Conservation (phyloP, 2,888 invertebrate species). For the Tinea trinotella region DNA sequence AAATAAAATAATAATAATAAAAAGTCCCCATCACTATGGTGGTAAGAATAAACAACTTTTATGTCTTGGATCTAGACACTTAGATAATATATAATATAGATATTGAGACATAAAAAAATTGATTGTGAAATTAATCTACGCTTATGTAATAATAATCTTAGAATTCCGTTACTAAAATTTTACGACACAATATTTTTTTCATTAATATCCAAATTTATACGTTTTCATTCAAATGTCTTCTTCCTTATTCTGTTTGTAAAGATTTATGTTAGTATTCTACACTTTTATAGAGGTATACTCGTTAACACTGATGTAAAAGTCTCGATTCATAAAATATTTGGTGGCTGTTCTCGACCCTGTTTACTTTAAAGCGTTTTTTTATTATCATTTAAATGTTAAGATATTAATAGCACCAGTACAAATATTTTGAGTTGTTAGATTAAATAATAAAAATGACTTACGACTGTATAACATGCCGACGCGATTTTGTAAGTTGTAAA, state of each 20-base stretch:
- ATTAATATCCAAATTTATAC: constrained; percentile 52
- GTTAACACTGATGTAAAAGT: constrained; percentile 68
- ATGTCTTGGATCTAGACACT: no score
- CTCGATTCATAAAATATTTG: constrained; percentile 48
- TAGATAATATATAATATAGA: no score
- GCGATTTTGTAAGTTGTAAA: neutral
- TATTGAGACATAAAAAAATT: neutral
- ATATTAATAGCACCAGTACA: constrained; percentile 33
- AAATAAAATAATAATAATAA: no score
- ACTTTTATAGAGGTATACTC: constrained; percentile 57
- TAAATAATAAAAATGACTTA: constrained; percentile 7
- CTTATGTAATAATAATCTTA: neutral
- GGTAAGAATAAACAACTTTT: no score
- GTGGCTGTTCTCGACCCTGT: constrained; percentile 35
- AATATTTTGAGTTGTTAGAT: constrained; percentile 23
- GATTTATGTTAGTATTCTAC: constrained; percentile 61
- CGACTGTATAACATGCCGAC: constrained; percentile 7
- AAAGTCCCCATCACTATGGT: no score
- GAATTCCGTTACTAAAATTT: constrained; percentile 31
- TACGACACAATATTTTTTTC: constrained; percentile 48
- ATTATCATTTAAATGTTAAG: constrained; percentile 59
- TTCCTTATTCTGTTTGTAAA: constrained; percentile 33
- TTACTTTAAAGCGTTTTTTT: constrained; percentile 38
- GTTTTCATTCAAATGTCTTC: constrained; percentile 48
- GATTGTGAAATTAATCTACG: neutral